Percentiles rank a stretch among this genome's conserved stretches.
Conservation (phyloP, 2,888 invertebrate species). For the Cryptus armator region DNA sequence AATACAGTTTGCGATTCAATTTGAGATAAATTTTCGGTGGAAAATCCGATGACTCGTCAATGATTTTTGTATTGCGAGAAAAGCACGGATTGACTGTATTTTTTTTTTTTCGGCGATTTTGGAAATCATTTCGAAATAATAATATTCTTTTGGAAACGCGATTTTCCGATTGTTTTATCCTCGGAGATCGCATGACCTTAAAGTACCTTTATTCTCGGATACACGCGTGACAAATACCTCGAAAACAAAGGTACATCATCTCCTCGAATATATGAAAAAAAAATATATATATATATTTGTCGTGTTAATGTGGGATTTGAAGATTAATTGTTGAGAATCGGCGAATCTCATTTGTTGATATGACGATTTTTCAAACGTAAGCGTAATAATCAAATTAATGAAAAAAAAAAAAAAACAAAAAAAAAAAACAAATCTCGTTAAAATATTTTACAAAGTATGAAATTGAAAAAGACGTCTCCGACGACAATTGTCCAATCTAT, state of each 20-base stretch:
- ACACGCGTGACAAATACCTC: background rate
- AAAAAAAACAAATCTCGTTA: slow-evolving; percentile 20
- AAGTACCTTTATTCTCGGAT: slow-evolving; percentile 10
- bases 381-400: slow-evolving; percentile 9
- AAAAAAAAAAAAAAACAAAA: background rate
- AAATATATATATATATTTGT: background rate
- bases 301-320: slow-evolving; percentile 6
- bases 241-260: background rate
- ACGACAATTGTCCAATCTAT: background rate
- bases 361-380: slow-evolving; percentile 24
- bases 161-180: background rate
- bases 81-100: background rate
- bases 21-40: no score
- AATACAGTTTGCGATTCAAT: no score
- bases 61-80: no score
- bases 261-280: background rate
- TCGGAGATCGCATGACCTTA: background rate
- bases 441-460: slow-evolving; percentile 17
- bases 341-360: background rate
- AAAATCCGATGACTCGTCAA: no score
- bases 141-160: background rate
- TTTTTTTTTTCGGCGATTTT: background rate
- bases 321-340: background rate
- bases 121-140: background rate
- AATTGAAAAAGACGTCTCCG: background rate